These are phyloP conservation scores for Ctenicera cuprea DNA, from an alignment of 2,888 invertebrate species.

Conservation along the genomic window DNA sequence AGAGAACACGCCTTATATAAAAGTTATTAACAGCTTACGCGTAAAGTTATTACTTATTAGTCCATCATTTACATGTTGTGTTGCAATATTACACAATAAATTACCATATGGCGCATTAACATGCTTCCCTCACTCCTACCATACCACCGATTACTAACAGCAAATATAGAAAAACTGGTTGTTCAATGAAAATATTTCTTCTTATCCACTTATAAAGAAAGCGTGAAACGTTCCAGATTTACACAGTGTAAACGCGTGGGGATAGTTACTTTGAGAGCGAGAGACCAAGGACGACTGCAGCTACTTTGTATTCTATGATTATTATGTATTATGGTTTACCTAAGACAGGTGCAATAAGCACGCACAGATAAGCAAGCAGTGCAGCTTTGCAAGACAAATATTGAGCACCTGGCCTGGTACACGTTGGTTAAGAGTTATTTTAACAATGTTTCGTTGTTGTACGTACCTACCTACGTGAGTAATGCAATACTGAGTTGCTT, in stretches of 20 bases:
- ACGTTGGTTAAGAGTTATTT: neutral
- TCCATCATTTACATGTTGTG: neutral
- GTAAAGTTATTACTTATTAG: too few relatives aligned
- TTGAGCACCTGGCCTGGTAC: neutral
- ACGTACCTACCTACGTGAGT: too few relatives aligned
- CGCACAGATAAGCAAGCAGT: slow-evolving; percentile 8
- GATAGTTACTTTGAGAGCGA: neutral
- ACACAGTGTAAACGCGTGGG: neutral
- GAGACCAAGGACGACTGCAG: slow-evolving; percentile 1
- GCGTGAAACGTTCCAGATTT: neutral
- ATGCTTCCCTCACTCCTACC: neutral
- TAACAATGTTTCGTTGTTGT: too few relatives aligned
- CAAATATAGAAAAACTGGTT: slow-evolving; percentile 2
- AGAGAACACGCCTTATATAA: too few relatives aligned
- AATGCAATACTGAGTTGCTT: too few relatives aligned
- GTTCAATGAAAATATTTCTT: slow-evolving; percentile 8
- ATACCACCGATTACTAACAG: neutral
- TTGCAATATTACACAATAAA: slow-evolving; percentile 6
- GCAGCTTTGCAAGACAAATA: slow-evolving; percentile 4
- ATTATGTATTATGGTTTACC: slow-evolving; percentile 15
- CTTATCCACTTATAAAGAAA: neutral
- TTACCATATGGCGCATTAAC: neutral
- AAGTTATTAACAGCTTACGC: too few relatives aligned
- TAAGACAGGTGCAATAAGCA: slow-evolving; percentile 25
- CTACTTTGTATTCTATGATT: slow-evolving; percentile 16